Percentiles rank a stretch among this genome's conserved stretches.
Conservation (phyloP, 1,140 invertebrate species). For the Nasonia longicornis region DNA sequence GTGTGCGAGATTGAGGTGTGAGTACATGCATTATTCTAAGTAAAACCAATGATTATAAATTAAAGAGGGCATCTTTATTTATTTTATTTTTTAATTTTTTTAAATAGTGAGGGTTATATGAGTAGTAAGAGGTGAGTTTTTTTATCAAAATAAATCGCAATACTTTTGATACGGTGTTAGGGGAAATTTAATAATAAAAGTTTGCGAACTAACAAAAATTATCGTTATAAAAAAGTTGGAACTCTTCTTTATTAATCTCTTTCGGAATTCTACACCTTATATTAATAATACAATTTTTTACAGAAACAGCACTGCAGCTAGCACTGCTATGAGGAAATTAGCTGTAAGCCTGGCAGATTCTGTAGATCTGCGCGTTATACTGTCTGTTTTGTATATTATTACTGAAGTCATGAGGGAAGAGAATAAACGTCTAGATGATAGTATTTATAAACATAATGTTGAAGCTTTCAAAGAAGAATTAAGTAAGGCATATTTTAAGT, state of each 20-base stretch:
- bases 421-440: conserved; percentile 72
- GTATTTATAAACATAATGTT: conserved; percentile 79
- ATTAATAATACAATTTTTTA: conserved; percentile 49
- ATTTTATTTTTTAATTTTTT: no score
- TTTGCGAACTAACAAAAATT: no score
- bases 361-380: conserved; percentile 88
- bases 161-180: no score
- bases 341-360: conserved; percentile 93
- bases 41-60: no score
- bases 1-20: no score
- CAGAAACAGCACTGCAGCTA: conserved; percentile 80
- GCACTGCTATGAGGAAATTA: conserved; percentile 86
- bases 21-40: no score
- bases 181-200: no score
- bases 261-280: not conserved
- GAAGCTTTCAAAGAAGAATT: conserved; percentile 86
- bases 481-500: conserved; percentile 66
- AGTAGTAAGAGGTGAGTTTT: no score
- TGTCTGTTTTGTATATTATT: conserved; percentile 94
- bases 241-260: not conserved
- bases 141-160: no score
- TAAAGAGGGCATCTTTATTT: no score
- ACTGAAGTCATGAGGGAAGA: conserved; percentile 89
- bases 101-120: no score
- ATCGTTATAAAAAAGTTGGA: no score